Conservation (phyloP, 2,888 invertebrate genomes). For the Rhodophaea formosa region DNA sequence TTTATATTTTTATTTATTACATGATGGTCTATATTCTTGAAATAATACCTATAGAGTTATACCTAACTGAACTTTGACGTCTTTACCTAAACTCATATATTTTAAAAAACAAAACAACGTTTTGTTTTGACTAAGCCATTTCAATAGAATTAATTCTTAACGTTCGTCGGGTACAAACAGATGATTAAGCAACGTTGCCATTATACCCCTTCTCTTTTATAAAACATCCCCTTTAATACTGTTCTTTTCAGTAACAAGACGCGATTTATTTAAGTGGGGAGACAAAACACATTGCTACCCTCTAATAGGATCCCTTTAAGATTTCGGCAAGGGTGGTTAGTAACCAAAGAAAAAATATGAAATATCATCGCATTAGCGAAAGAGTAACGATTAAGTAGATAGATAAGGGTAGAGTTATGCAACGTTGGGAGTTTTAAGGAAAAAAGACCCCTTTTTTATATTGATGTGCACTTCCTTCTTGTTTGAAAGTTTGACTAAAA, state of each 20-base stretch:
- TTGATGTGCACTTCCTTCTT: background rate
- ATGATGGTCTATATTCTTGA: too few species aligned
- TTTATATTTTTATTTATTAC: too few species aligned
- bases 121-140: background rate
- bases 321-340: conserved; percentile 47
- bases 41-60: too few species aligned
- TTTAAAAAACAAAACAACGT: background rate
- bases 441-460: conserved; percentile 7
- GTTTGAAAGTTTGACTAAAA: background rate
- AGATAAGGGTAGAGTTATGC: conserved; percentile 35
- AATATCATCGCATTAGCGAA: conserved; percentile 60
- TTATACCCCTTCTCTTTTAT: conserved; percentile 52
- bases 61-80: too few species aligned
- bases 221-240: conserved; percentile 47
- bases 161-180: conserved; percentile 40
- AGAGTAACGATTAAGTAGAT: conserved; percentile 52
- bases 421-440: conserved; percentile 6
- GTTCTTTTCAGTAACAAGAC: conserved; percentile 62
- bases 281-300: conserved; percentile 53
- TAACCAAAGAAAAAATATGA: conserved; percentile 36
- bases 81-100: too few species aligned
- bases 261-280: conserved; percentile 65
- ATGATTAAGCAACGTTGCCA: conserved; percentile 64
- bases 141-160: conserved; percentile 37
- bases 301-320: conserved; percentile 44